These are phyloP conservation scores for Diorhabda carinulata DNA, from an alignment of 1,140 invertebrate genomes.

Conservation along the genomic window DNA sequence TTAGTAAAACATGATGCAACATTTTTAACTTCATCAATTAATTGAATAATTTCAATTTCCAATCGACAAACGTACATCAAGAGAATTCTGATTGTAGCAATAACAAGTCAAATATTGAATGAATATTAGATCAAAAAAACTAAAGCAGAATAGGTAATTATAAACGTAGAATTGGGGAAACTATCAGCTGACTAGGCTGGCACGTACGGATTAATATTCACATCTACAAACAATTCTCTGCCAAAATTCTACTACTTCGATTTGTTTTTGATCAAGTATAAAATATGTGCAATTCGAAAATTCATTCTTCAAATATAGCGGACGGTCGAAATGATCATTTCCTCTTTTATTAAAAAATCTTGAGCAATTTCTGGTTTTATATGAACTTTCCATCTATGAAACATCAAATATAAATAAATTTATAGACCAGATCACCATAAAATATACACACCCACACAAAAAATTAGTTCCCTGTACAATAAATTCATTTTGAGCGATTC, in stretches of 20 bases:
- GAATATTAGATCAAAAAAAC: conserved; percentile 30
- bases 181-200: conserved; percentile 35
- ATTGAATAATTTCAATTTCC: conserved; percentile 37
- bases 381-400: too few species aligned
- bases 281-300: too few species aligned
- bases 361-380: too few species aligned
- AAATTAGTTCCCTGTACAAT: background rate
- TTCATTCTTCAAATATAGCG: too few species aligned
- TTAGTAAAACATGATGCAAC: conserved; percentile 31
- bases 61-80: conserved; percentile 31
- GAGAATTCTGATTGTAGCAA: conserved; percentile 40
- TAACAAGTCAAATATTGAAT: conserved; percentile 35
- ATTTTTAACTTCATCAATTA: conserved; percentile 32
- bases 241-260: background rate
- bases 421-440: too few species aligned
- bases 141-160: conserved; percentile 39
- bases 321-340: too few species aligned
- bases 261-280: too few species aligned
- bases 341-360: too few species aligned
- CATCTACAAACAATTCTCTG: background rate
- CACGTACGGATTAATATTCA: background rate
- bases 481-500: background rate
- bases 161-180: conserved; percentile 37
- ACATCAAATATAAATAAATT: too few species aligned
- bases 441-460: background rate